These are phyloP conservation scores for Sorex araneus DNA, from an alignment of 2,113 vertebrate genomes.

Conservation along the genomic window DNA sequence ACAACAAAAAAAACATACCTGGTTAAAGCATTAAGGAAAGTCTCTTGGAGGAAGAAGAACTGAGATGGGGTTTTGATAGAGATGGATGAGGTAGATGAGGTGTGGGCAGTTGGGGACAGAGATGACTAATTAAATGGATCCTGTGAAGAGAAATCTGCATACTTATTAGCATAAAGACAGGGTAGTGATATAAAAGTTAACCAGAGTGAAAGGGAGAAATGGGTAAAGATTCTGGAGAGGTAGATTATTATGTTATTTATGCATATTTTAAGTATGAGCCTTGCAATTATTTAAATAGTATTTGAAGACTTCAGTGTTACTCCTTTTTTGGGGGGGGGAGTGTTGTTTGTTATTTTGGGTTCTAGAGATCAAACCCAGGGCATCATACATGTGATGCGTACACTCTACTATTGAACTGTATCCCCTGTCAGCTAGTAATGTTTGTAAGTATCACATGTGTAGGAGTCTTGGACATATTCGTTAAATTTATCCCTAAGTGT, in stretches of 20 bases:
- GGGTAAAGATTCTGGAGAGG: not conserved
- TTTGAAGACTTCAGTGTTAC: conserved; percentile 46
- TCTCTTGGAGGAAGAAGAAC: conserved; percentile 55
- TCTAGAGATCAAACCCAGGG: too few species aligned
- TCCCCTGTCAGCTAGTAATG: too few species aligned
- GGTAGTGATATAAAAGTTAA: not conserved
- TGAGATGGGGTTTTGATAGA: conserved; percentile 21
- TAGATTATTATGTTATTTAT: not conserved
- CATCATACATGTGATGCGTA: too few species aligned
- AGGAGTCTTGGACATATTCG: conserved; percentile 8
- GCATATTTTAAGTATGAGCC: not conserved
- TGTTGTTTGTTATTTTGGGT: too few species aligned
- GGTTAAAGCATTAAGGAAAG: conserved; percentile 40
- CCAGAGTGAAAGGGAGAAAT: conserved; percentile 27
- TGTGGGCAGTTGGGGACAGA: not conserved
- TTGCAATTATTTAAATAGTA: conserved; percentile 43
- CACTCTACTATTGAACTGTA: too few species aligned
- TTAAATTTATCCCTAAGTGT: conserved; percentile 38
- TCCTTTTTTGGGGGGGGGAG: too few species aligned
- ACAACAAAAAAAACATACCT: not conserved
- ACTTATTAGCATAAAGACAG: not conserved
- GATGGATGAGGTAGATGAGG: not conserved
- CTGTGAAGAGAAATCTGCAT: not conserved
- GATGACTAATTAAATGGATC: conserved; percentile 34
- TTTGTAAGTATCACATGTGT: conserved; percentile 24